Conservation (phyloP, 2,888 invertebrate species). For the Pyrochroa serraticornis region DNA sequence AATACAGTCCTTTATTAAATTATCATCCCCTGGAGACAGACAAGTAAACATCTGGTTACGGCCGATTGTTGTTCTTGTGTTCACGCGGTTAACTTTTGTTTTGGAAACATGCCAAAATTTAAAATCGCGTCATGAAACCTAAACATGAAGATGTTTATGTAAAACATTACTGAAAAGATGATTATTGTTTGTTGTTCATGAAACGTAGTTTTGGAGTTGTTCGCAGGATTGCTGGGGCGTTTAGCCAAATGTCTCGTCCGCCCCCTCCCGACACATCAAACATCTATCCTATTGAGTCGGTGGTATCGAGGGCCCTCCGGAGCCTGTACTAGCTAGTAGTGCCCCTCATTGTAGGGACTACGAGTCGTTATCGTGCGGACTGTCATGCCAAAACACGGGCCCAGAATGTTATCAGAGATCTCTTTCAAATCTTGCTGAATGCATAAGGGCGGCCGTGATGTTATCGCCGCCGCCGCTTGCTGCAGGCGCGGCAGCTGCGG, state of each 20-base stretch:
- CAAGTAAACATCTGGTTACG: conserved; percentile 27
- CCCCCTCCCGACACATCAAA: conserved; percentile 30
- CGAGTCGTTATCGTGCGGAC: conserved; percentile 57
- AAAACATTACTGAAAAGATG: no score
- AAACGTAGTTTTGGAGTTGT: conserved; percentile 7
- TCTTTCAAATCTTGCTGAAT: conserved; percentile 62
- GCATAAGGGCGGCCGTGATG: conserved; percentile 59
- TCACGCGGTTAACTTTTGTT: background rate
- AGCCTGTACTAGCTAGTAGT: conserved; percentile 30
- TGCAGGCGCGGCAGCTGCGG: conserved; percentile 57
- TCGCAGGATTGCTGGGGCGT: conserved; percentile 11
- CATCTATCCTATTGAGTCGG: conserved; percentile 27
- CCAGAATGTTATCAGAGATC: conserved; percentile 60
- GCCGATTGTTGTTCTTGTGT: background rate
- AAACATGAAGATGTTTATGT: no score
- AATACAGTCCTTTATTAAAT: conserved; percentile 57
- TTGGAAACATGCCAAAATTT: background rate
- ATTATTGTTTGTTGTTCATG: background rate
- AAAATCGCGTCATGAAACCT: no score
- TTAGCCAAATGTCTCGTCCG: conserved; percentile 26
- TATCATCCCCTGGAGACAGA: conserved; percentile 51
- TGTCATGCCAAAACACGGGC: conserved; percentile 61
- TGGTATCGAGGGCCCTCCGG: conserved; percentile 26
- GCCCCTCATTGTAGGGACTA: conserved; percentile 48
- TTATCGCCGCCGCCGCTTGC: conserved; percentile 52